Evolutionary conservation across 2,888 invertebrate species (phyloP).

Genomic region (Chrysolina americana): DNA sequence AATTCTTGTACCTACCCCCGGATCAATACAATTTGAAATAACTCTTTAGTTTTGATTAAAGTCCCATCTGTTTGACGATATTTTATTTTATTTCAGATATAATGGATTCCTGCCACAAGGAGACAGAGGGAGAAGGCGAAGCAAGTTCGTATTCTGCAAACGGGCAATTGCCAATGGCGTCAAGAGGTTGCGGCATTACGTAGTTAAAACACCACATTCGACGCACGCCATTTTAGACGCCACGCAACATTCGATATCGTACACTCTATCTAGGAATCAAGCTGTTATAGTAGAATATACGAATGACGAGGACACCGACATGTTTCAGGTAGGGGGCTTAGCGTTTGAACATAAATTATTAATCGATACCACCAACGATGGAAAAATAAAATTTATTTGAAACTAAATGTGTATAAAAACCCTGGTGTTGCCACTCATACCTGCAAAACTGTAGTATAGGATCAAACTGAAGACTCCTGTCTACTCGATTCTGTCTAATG

Average conservation of each 20-base stretch:
- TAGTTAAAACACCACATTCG: conserved; percentile 95
- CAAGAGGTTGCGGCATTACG: conserved; percentile 94
- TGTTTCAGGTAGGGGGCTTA: conserved; percentile 89
- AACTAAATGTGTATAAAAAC: no score
- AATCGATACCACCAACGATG: no score
- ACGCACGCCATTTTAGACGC: conserved; percentile 95
- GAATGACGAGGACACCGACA: conserved; percentile 95
- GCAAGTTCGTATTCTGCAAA: conserved; percentile 93
- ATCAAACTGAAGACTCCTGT: no score
- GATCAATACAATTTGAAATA: no score
- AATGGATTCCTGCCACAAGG: conserved; percentile 93
- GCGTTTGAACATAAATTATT: no score
- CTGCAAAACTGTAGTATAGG: no score
- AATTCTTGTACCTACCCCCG: no score
- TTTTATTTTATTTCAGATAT: conserved; percentile 76
- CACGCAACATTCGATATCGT: conserved; percentile 96
- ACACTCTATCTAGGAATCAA: conserved; percentile 95
- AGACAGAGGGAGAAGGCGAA: conserved; percentile 92
- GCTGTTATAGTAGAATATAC: conserved; percentile 99
- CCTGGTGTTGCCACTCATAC: no score
- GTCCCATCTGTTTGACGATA: no score
- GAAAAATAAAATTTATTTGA: no score
- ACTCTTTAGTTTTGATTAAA: no score
- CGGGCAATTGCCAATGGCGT: conserved; percentile 92
- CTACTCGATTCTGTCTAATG: no score